Conservation (phyloP, 2,888 invertebrate genomes). For the Dryobotodes eremita region DNA sequence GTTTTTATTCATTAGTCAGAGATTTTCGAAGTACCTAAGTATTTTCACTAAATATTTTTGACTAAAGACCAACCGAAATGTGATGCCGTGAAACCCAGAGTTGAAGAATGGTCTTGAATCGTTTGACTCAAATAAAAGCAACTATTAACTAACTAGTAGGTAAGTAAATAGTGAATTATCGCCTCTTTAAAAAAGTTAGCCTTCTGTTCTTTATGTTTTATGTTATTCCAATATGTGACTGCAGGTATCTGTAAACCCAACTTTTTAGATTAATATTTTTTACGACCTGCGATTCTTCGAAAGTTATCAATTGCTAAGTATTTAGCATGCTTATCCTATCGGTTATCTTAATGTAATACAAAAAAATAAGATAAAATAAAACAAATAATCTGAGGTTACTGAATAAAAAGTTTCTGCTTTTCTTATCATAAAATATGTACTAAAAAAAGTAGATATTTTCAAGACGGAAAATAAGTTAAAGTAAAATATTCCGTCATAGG, state of each 20-base stretch:
- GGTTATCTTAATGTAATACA: not conserved
- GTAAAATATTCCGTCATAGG: slow-evolving; percentile 1
- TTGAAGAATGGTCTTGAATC: not conserved
- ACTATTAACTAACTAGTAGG: too few species aligned
- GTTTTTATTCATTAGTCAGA: not conserved
- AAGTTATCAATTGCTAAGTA: too few species aligned
- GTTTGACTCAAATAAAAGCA: not conserved
- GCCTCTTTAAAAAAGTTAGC: not conserved
- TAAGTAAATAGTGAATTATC: not conserved
- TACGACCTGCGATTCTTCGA: too few species aligned
- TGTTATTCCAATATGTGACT: not conserved
- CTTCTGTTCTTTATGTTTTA: slow-evolving; percentile 16
- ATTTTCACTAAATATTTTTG: not conserved
- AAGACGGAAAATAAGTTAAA: not conserved
- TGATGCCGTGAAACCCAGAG: not conserved
- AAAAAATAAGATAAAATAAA: not conserved
- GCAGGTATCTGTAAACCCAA: slow-evolving; percentile 13
- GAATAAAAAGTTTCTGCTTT: not conserved
- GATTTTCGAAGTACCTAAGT: not conserved
- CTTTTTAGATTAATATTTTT: not conserved
- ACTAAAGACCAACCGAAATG: not conserved
- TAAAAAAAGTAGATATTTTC: not conserved
- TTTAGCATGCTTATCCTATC: not conserved
- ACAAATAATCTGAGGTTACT: not conserved
- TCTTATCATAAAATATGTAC: not conserved